Conservation (phyloP, 2,888 invertebrate species). For the Athalia rosae region DNA sequence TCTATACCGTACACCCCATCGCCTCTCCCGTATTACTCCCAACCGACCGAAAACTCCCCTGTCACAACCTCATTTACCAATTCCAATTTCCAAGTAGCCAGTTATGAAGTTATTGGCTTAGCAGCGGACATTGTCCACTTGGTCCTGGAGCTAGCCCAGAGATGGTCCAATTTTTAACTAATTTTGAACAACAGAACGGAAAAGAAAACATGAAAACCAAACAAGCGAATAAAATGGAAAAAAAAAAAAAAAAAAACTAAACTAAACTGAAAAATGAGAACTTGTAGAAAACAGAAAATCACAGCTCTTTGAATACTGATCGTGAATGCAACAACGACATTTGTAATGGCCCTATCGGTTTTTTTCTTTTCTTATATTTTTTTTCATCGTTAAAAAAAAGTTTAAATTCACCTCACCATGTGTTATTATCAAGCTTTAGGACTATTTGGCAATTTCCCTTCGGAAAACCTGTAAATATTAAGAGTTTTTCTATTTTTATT, state of each 20-base stretch:
- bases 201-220: constrained; percentile 21
- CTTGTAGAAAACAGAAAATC: not conserved
- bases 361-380: too few relatives aligned
- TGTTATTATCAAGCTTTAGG: not conserved
- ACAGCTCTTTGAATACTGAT: not conserved
- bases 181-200: constrained; percentile 34
- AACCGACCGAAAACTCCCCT: constrained; percentile 37
- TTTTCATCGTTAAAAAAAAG: too few relatives aligned
- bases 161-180: constrained; percentile 33
- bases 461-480: not conserved
- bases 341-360: too few relatives aligned
- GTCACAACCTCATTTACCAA: constrained; percentile 56
- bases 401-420: constrained; percentile 1
- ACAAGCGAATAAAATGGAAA: constrained; percentile 29
- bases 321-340: constrained; percentile 9
- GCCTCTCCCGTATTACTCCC: constrained; percentile 44
- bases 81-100: constrained; percentile 63
- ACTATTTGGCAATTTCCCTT: constrained; percentile 3
- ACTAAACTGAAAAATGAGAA: too few relatives aligned
- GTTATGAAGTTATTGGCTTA: constrained; percentile 64
- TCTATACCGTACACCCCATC: constrained; percentile 49
- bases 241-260: constrained; percentile 12
- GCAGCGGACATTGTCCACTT: constrained; percentile 46
- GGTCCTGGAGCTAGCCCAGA: constrained; percentile 36
- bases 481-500: not conserved